Evolutionary conservation across 1,140 invertebrate genomes (phyloP), one percentile per base, ranked within the genome.

Genomic region (Drosophila guanche): DNA sequence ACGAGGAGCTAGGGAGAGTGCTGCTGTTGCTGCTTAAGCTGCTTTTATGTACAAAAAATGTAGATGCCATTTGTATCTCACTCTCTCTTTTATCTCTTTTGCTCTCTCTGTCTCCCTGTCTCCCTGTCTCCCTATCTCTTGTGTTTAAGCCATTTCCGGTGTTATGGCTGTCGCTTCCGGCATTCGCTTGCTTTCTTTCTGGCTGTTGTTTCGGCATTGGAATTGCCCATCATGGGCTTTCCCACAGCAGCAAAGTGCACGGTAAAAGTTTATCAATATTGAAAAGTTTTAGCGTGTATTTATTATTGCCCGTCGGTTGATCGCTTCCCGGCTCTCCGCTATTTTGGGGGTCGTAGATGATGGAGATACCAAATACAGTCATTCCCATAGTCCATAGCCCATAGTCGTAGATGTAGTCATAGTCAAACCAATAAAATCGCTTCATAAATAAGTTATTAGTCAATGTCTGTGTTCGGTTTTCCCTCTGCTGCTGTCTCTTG

Each of bases 381-480:
- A 51, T 41, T 12, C 12, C 29, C 63, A 52, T 46, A 54, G 46
- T n/a, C 52, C 57, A 62, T 61, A 62, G 79, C 55, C 29, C 29
- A 33, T 33, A 33, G 29, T 2, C 33, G 7, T 29, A 7, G 27
- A 29, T 29, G 27, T 29, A 29, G 45, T 56, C 57, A 62, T 61
- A 62, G 79, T 56, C 79, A 84, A 76, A 84, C 85, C 80, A 85
- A 76, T 85, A 84, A 84, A 85, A 66, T 27, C 23, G 62, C 45
- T 85, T 76, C 76, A 84, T 84, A 85, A 85, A 84, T 84, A 84
- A 79, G 80, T 84, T 85, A 85, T 85, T 84, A 79, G 80, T 76
- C 80, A 72, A 75, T 72, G 65, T 78, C 53, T 33, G 27, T 43
- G 40, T 1, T 29, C 40, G 27, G 53, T 55, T 43, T 33, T 33